These are phyloP conservation scores for Macquaria ambigua DNA, from an alignment of 2,113 vertebrate genomes.

Conservation along the genomic window DNA sequence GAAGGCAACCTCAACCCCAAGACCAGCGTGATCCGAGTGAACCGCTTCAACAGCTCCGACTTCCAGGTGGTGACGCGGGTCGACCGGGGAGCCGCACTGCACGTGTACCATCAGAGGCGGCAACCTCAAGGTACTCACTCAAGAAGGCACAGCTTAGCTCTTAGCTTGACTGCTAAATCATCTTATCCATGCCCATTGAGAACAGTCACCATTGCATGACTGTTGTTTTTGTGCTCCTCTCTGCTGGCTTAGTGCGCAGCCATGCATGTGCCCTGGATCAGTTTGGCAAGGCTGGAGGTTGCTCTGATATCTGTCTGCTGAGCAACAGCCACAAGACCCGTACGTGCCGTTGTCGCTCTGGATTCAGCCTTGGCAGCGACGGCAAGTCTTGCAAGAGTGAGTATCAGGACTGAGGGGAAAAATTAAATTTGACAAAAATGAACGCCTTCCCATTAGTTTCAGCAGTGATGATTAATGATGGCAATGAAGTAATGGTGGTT, in stretches of 20 bases:
- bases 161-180: background rate
- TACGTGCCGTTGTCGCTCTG: slow-evolving; percentile 95
- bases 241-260: slow-evolving; percentile 88
- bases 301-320: slow-evolving; percentile 96
- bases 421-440: background rate
- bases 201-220: background rate
- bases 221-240: slow-evolving; percentile 6
- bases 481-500: background rate
- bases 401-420: slow-evolving; percentile 38
- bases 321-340: slow-evolving; percentile 96
- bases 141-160: background rate
- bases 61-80: slow-evolving; percentile 95
- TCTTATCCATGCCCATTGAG: background rate
- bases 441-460: background rate
- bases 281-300: slow-evolving; percentile 93
- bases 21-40: slow-evolving; percentile 95
- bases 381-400: slow-evolving; percentile 98
- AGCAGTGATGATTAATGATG: slow-evolving; percentile 1
- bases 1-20: slow-evolving; percentile 96
- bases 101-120: slow-evolving; percentile 96
- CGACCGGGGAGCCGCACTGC: slow-evolving; percentile 93
- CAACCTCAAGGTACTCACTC: slow-evolving; percentile 91
- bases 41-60: slow-evolving; percentile 96
- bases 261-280: slow-evolving; percentile 94
- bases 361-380: slow-evolving; percentile 95